Evolutionary conservation across 2,113 vertebrate species (phyloP).

Genomic region (Xenopus laevis): DNA sequence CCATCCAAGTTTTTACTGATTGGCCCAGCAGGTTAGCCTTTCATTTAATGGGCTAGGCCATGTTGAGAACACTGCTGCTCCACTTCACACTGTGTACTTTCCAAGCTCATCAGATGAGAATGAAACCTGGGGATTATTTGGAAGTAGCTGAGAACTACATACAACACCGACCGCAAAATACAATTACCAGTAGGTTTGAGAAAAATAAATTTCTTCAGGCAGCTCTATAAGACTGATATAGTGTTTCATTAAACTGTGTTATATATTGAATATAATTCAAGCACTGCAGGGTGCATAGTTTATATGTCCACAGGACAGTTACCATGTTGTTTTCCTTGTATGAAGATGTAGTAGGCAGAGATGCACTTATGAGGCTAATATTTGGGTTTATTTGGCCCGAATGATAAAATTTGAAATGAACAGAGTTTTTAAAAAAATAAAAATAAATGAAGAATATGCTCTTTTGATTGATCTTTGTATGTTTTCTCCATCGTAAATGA

Average conservation of each 20-base stretch:
- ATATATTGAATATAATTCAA: no score
- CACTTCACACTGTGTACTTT: conserved; percentile 40
- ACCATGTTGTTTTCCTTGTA: not conserved
- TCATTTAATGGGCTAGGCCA: conserved; percentile 47
- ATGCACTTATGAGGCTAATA: no score
- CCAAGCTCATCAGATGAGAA: conserved; percentile 21
- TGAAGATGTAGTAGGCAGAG: no score
- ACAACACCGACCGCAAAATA: conserved; percentile 11
- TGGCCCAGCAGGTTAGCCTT: conserved; percentile 48
- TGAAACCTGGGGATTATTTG: conserved; percentile 31
- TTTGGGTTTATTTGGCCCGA: no score
- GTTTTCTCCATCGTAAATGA: no score
- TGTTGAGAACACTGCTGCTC: conserved; percentile 48
- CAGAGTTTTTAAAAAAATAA: no score
- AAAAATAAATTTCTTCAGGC: not conserved
- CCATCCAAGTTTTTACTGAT: conserved; percentile 49
- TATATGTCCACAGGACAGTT: not conserved
- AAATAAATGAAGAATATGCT: no score
- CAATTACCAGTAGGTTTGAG: conserved; percentile 3
- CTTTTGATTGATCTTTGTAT: no score
- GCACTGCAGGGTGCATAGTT: no score
- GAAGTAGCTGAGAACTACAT: conserved; percentile 26
- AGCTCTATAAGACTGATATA: not conserved
- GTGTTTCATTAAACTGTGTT: no score
- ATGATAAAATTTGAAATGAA: no score